A percentile compares a stretch with the other conserved stretches of the same genome.
phyloP scores from a whole-genome alignment of 2,113 vertebrate genomes.

The Ophiodon elongatus region DNA sequence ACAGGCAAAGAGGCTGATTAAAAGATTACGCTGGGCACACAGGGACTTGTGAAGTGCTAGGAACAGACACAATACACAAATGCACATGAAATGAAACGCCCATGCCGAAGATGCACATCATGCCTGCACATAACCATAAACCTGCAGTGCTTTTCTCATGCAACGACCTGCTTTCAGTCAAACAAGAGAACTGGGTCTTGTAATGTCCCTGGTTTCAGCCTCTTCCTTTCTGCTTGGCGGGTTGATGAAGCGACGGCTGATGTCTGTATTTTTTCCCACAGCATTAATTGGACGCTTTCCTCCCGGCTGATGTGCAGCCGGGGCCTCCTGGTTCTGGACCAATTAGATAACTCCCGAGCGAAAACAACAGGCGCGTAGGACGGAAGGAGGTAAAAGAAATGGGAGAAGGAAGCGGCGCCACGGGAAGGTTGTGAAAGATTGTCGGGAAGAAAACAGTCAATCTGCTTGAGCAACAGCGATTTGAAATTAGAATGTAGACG shows the following conservation, averaged over 20 bases:
- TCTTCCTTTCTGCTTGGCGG: conserved; percentile 37
- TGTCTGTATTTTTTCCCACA: conserved; percentile 52
- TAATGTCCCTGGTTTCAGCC: conserved; percentile 11
- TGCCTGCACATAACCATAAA: neutral
- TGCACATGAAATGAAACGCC: conserved; percentile 11
- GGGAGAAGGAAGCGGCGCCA: neutral
- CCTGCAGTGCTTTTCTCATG: conserved; percentile 5
- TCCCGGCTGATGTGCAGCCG: conserved; percentile 70
- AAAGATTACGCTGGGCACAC: conserved; percentile 68
- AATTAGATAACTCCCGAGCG: conserved; percentile 73
- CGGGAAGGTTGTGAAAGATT: conserved; percentile 29
- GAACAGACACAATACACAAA: conserved; percentile 22
- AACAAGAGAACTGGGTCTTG: conserved; percentile 43
- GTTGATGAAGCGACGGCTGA: conserved; percentile 48
- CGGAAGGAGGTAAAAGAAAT: conserved; percentile 27
- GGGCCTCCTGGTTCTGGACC: conserved; percentile 71
- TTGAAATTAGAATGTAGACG: conserved; percentile 53
- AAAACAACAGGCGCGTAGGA: conserved; percentile 50
- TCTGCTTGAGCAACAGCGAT: conserved; percentile 33
- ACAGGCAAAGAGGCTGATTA: conserved; percentile 71
- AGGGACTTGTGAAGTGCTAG: conserved; percentile 48
- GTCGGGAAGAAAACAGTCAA: conserved; percentile 39
- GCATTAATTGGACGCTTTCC: conserved; percentile 77
- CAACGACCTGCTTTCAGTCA: conserved; percentile 43
- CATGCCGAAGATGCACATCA: conserved; percentile 2